A percentile compares a stretch with the other conserved stretches of the same genome.
Evolutionary conservation across 2,888 invertebrate genomes (phyloP).

Genomic region (Meteorus cinctellus): DNA sequence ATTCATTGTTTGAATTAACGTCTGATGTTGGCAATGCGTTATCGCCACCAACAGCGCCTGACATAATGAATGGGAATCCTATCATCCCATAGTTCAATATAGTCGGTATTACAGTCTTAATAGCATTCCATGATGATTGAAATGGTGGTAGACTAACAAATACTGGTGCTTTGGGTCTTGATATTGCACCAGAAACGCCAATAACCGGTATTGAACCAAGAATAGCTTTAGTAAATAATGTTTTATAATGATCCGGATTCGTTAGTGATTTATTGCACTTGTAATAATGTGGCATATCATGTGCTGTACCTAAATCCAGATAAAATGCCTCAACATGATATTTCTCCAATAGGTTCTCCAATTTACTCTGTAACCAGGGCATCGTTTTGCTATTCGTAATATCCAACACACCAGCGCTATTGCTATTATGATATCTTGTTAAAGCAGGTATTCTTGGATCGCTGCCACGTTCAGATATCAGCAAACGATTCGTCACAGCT

Average conservation of each 20-base stretch:
- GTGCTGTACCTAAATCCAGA: conserved; percentile 87
- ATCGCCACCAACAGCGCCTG: conserved; percentile 95
- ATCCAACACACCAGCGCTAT: conserved; percentile 90
- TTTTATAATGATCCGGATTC: conserved; percentile 90
- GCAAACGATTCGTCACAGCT: conserved; percentile 82
- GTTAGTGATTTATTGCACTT: conserved; percentile 82
- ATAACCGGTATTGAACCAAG: conserved; percentile 80
- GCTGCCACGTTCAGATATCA: conserved; percentile 86
- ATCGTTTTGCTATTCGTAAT: conserved; percentile 88
- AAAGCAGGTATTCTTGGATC: conserved; percentile 88
- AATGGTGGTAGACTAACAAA: conserved; percentile 91
- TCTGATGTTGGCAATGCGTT: conserved; percentile 79
- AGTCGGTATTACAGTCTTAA: conserved; percentile 88
- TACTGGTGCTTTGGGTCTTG: conserved; percentile 87
- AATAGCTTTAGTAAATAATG: conserved; percentile 79
- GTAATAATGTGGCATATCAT: conserved; percentile 91
- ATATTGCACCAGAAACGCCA: conserved; percentile 88
- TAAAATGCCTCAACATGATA: conserved; percentile 91
- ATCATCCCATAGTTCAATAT: conserved; percentile 90
- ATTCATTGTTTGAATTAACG: conserved; percentile 83
- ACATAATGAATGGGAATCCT: conserved; percentile 94
- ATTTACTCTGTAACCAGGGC: conserved; percentile 85
- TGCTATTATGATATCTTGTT: conserved; percentile 84
- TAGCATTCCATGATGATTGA: conserved; percentile 90
- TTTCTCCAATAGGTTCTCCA: conserved; percentile 81